Evolutionary conservation across 2,888 invertebrate species (phyloP).

Genomic region (Sinopyrophorus schimmeli): DNA sequence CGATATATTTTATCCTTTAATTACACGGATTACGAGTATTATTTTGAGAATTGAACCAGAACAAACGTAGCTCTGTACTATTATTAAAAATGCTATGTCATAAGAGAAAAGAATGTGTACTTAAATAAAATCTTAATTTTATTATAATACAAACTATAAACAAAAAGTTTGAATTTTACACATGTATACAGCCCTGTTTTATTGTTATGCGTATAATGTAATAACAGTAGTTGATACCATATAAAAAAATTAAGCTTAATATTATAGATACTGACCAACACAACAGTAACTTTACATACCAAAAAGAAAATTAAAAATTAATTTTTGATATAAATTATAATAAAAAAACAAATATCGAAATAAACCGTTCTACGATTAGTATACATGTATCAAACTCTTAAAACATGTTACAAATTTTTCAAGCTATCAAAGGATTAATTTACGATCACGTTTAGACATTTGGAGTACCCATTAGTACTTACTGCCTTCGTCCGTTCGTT

Average conservation of each 20-base stretch:
- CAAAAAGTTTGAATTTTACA: constrained; percentile 46
- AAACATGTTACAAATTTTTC: constrained; percentile 23
- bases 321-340: constrained; percentile 3
- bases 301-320: constrained; percentile 3
- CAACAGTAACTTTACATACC: not conserved
- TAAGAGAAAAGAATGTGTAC: not conserved
- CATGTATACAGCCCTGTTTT: constrained; percentile 39
- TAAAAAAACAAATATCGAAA: too few relatives aligned
- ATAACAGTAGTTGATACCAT: not conserved
- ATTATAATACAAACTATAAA: constrained; percentile 50
- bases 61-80: constrained; percentile 8
- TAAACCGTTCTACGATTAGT: too few relatives aligned
- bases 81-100: not conserved
- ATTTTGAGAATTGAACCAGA: constrained; percentile 46
- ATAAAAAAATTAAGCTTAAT: constrained; percentile 5
- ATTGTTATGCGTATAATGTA: constrained; percentile 1
- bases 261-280: constrained; percentile 20
- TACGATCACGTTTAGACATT: constrained; percentile 25
- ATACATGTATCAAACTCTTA: constrained; percentile 25
- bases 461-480: constrained; percentile 7
- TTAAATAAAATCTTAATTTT: constrained; percentile 28
- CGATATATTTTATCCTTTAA: constrained; percentile 55
- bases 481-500: not conserved
- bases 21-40: constrained; percentile 55
- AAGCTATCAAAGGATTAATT: constrained; percentile 29